Conservation (phyloP, 2,888 invertebrate species). For the Lasioglossum morio region DNA sequence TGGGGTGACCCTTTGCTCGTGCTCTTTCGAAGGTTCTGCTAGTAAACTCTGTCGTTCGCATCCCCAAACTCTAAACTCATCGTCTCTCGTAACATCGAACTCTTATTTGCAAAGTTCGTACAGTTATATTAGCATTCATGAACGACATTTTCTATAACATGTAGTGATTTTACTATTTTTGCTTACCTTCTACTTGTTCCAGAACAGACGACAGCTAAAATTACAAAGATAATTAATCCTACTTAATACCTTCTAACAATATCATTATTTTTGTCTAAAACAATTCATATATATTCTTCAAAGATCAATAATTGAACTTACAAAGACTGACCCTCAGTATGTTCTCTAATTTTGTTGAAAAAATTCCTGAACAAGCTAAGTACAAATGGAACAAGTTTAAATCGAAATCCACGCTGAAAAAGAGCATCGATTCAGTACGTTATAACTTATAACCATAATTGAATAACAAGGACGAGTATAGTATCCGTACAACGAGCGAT, state of each 20-base stretch:
- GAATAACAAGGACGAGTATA: background rate
- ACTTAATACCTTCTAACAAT: background rate
- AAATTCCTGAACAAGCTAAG: background rate
- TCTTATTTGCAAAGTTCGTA: no score
- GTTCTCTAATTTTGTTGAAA: background rate
- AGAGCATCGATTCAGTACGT: background rate
- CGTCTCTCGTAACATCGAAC: no score
- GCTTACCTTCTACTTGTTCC: background rate
- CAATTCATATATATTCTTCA: background rate
- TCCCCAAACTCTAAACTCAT: no score
- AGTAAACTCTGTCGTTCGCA: background rate
- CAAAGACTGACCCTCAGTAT: background rate
- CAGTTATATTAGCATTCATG: background rate
- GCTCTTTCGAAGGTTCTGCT: background rate
- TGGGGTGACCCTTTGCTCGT: background rate
- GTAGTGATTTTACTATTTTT: background rate
- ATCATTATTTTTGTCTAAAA: background rate
- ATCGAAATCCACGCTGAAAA: background rate
- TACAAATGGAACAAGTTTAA: background rate
- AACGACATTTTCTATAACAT: background rate
- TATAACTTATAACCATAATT: background rate
- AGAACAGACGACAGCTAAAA: background rate
- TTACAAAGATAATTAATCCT: background rate
- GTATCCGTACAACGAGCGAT: background rate
- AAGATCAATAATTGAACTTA: background rate